A percentile compares a stretch with the other conserved stretches of the same genome.
These are phyloP conservation scores for Nycticebus coucang DNA, from an alignment of 2,113 vertebrate genomes.

Conservation along the genomic window DNA sequence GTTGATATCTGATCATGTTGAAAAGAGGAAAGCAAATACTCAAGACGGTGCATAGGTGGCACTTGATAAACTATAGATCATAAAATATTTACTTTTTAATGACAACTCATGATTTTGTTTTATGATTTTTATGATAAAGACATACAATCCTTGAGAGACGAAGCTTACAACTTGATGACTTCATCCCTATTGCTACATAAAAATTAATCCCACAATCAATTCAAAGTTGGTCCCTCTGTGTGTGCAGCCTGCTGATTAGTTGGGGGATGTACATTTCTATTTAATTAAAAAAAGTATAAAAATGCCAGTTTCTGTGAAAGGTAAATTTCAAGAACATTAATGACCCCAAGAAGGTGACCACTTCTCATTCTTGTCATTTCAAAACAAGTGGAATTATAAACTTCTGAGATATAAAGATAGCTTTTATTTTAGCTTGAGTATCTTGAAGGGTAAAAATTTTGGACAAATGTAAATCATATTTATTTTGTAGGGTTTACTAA, in stretches of 20 bases:
- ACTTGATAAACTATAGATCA: background rate
- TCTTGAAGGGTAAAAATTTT: background rate
- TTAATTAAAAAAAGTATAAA: background rate
- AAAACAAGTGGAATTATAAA: background rate
- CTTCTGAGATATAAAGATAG: background rate
- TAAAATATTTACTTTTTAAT: background rate
- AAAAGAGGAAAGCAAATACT: background rate
- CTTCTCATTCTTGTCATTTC: background rate
- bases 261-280: too few species aligned
- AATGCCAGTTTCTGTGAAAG: background rate
- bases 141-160: conserved; percentile 16
- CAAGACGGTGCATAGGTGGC: background rate
- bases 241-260: background rate
- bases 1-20: background rate
- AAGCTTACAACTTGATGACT: background rate
- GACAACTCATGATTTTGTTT: background rate
- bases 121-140: background rate
- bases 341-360: background rate
- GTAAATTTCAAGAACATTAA: background rate
- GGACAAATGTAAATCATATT: background rate
- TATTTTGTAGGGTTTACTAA: background rate
- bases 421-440: background rate
- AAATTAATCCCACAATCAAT: background rate
- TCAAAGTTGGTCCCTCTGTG: background rate
- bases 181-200: background rate